These are phyloP conservation scores for Andricus curvator DNA, from an alignment of 2,888 invertebrate species.

Conservation along the genomic window DNA sequence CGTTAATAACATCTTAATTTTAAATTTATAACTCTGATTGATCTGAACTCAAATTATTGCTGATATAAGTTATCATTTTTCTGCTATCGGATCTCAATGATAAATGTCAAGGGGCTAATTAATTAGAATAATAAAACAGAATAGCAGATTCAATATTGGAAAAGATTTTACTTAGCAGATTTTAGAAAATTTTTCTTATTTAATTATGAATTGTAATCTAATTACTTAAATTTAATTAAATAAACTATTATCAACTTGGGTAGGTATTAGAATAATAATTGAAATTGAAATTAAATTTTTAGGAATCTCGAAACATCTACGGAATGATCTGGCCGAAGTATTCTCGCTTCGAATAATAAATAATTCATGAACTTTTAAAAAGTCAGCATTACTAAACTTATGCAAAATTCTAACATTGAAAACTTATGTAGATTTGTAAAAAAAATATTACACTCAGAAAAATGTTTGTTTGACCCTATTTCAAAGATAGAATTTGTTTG, in stretches of 20 bases:
- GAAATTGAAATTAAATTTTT: not conserved
- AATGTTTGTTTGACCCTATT: too few relatives aligned
- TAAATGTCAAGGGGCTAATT: conserved; percentile 1
- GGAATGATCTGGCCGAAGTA: conserved; percentile 7
- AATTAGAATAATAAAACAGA: not conserved
- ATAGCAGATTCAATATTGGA: not conserved
- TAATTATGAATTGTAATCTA: not conserved
- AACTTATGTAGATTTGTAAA: not conserved
- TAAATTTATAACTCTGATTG: not conserved
- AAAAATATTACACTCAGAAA: not conserved
- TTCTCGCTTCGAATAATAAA: not conserved
- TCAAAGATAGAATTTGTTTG: too few relatives aligned
- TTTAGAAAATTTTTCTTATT: not conserved
- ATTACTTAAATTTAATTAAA: not conserved
- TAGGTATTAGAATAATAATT: not conserved
- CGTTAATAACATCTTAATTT: too few relatives aligned
- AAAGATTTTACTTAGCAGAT: not conserved
- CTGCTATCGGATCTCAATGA: not conserved
- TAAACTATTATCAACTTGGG: not conserved
- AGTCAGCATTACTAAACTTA: not conserved
- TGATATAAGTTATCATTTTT: conserved; percentile 11
- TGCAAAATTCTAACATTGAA: not conserved
- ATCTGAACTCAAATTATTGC: not conserved
- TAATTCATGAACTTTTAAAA: not conserved
- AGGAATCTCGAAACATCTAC: not conserved